Conservation (phyloP, 2,888 invertebrate genomes). For the Ptycholaimellus sp. region DNA sequence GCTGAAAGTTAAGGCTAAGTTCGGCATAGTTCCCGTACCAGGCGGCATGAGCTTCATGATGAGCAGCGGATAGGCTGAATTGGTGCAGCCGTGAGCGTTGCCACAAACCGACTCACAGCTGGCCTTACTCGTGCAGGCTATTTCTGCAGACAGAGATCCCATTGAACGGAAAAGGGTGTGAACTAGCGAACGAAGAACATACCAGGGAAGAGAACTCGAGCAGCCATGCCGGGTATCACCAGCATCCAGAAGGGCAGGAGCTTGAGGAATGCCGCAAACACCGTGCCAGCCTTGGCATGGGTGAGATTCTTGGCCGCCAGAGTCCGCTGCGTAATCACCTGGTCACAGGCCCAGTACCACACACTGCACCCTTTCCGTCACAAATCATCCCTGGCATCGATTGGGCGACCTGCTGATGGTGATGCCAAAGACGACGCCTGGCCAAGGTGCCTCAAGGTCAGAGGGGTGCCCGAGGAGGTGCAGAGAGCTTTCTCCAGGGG, state of each 20-base stretch:
- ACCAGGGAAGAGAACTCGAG: conserved; percentile 31
- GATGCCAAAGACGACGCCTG: conserved; percentile 25
- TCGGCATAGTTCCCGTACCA: conserved; percentile 23
- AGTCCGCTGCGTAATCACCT: conserved; percentile 31
- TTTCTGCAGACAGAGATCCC: conserved; percentile 22
- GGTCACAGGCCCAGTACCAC: conserved; percentile 19
- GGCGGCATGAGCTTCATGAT: conserved; percentile 32
- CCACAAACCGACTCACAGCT: conserved; percentile 30
- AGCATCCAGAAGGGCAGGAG: conserved; percentile 31
- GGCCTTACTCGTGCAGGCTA: conserved; percentile 32
- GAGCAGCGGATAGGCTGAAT: conserved; percentile 34
- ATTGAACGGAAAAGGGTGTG: too few relatives aligned
- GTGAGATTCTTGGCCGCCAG: conserved; percentile 31
- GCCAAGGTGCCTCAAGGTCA: conserved; percentile 24
- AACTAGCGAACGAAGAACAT: conserved; percentile 5
- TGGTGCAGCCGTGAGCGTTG: conserved; percentile 30
- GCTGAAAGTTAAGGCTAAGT: too few relatives aligned
- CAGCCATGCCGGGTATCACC: conserved; percentile 34
- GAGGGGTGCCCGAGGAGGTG: conserved; percentile 6
- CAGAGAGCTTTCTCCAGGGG: too few relatives aligned
- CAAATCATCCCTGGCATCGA: too few relatives aligned
- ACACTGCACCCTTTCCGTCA: too few relatives aligned
- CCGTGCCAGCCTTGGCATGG: conserved; percentile 33
- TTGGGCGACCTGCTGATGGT: conserved; percentile 24
- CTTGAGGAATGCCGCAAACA: conserved; percentile 32